A percentile compares a stretch with the other conserved stretches of the same genome.
Conservation (phyloP, 2,113 vertebrate genomes). For the Scomber japonicus region DNA sequence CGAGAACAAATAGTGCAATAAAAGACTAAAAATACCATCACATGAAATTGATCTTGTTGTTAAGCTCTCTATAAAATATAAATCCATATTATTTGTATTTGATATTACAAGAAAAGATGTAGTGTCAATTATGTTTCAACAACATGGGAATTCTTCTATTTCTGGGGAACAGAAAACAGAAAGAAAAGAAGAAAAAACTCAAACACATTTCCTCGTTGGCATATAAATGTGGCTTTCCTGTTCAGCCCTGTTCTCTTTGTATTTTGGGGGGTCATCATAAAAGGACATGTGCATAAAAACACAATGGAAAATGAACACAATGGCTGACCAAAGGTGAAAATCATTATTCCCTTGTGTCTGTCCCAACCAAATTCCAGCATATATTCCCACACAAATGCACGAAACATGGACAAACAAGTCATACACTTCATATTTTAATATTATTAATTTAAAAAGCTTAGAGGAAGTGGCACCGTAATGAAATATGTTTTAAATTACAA, state of each 20-base stretch:
- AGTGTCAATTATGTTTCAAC: not conserved
- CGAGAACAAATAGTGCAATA: not conserved
- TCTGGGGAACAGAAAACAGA: slow-evolving; percentile 2
- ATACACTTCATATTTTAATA: not conserved
- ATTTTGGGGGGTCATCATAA: slow-evolving; percentile 79
- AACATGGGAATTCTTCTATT: slow-evolving; percentile 16
- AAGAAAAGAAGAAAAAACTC: slow-evolving; percentile 15
- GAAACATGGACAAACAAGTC: slow-evolving; percentile 38
- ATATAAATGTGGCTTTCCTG: slow-evolving; percentile 81
- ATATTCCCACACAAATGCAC: slow-evolving; percentile 68
- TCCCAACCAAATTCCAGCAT: slow-evolving; percentile 51
- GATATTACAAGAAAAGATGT: not conserved
- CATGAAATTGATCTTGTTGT: too few relatives aligned
- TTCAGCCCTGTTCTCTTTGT: slow-evolving; percentile 75
- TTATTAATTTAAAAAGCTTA: not conserved
- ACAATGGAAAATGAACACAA: slow-evolving; percentile 83
- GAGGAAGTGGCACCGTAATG: not conserved
- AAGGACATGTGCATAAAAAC: slow-evolving; percentile 74
- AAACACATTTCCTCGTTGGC: slow-evolving; percentile 82
- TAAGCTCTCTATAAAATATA: too few relatives aligned
- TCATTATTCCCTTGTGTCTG: slow-evolving; percentile 66
- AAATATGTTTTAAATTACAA: not conserved
- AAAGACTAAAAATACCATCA: too few relatives aligned
- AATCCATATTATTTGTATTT: not conserved
- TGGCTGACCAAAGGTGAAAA: slow-evolving; percentile 71